Evolutionary conservation across 2,797 vertebrate species (phyloP), one percentile per base, ranked within the genome.

Genomic region (Potorous gilbertii): DNA sequence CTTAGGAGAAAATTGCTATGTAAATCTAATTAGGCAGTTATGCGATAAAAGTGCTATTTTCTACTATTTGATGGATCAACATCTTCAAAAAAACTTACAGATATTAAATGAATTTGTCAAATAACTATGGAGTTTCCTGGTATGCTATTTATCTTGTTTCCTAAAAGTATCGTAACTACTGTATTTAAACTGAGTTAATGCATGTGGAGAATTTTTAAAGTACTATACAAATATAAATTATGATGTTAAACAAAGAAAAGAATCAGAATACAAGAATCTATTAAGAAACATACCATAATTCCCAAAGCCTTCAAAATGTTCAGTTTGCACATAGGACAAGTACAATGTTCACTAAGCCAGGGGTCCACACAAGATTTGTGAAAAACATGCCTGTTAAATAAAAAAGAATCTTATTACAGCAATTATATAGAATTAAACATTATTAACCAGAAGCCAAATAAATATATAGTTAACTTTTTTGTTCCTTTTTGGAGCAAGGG

Each of bases 241-340:
- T 0, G 54, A 40, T 9, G 50, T 56, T 21, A 93, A 16, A 56
- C 10, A 50, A 6, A 28, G 87, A 94, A 87, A 92, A 40, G 6
- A 89, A 3, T 34, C 0, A 16, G 81, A 11, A 90, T 0, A 59
- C 90, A 54, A 94, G 90, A 3, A 97, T 55, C 56, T 96, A 92
- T 11, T 0, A 55, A 56, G 31, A 94, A 96, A 98, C 99, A 99
- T 98, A 99, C 99, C 99, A 99, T 99, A 98, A 99, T 99, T 97
- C 99, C 99, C 24, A 99, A 98, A 52, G 99, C 99, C 98, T 99
- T 99, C 97, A 99, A 99, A 98, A 99, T 99, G 98, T 99, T 99
- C 96, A 99, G 99, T 98, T 99, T 99, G 98, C 99, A 99, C 99
- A 99, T 99, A 29, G 99, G 99, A 97, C 99, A 99, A 4, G 99